phyloP scores from a whole-genome alignment of 2,888 invertebrate genomes.

The Candidula unifasciata region DNA sequence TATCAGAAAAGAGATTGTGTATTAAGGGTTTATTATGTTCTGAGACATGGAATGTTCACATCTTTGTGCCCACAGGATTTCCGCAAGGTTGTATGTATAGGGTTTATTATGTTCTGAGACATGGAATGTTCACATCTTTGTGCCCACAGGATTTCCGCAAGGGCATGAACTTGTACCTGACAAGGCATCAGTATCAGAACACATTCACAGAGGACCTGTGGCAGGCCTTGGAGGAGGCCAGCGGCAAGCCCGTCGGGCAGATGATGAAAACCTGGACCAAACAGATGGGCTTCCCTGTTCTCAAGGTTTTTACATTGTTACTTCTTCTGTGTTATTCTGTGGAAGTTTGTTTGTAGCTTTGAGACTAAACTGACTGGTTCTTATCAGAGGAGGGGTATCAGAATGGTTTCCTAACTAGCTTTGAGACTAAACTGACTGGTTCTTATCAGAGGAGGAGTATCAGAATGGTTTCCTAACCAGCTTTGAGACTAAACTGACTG shows the following conservation, averaged over 20 bases:
- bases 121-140: not conserved
- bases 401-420: too few relatives aligned
- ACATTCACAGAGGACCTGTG: conserved; percentile 96
- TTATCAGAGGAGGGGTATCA: too few relatives aligned
- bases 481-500: too few relatives aligned
- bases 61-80: conserved; percentile 82
- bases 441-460: too few relatives aligned
- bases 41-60: not conserved
- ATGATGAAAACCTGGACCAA: conserved; percentile 99
- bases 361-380: too few relatives aligned
- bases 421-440: too few relatives aligned
- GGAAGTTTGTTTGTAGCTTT: too few relatives aligned
- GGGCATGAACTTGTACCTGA: conserved; percentile 94
- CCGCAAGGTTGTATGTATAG: conserved; percentile 83
- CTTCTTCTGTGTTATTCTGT: too few relatives aligned
- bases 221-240: conserved; percentile 91
- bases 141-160: conserved; percentile 86
- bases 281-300: conserved; percentile 95
- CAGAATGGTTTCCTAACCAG: too few relatives aligned
- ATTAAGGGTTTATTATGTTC: too few relatives aligned
- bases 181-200: conserved; percentile 91
- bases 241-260: conserved; percentile 90
- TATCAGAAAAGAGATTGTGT: too few relatives aligned
- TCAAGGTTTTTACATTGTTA: conserved; percentile 77
- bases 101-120: too few relatives aligned